These are phyloP conservation scores for Philopotamus ludificatus DNA, from an alignment of 1,140 invertebrate species.

Conservation along the genomic window DNA sequence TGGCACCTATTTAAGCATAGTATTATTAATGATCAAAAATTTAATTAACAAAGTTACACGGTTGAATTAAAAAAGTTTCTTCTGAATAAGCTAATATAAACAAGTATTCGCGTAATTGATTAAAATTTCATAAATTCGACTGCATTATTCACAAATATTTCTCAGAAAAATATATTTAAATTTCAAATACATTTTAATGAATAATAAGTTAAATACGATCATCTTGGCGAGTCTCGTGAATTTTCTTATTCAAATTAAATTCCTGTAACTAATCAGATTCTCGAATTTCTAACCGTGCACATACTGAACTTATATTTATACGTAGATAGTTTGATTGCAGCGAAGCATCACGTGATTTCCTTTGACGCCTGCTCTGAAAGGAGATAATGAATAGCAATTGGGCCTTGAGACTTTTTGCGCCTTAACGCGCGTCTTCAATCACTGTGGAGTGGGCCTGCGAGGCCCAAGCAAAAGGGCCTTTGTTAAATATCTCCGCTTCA, in stretches of 20 bases:
- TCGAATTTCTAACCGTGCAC: background rate
- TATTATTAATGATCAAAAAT: too few relatives aligned
- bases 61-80: background rate
- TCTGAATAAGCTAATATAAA: background rate
- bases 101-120: background rate
- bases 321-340: background rate
- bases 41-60: background rate
- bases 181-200: too few relatives aligned
- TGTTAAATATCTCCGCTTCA: conserved; percentile 12
- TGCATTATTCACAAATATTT: background rate
- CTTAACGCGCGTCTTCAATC: conserved; percentile 11
- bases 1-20: too few relatives aligned
- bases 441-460: background rate
- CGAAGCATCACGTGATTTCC: background rate
- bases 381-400: conserved; percentile 9
- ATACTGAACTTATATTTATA: background rate
- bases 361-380: conserved; percentile 2
- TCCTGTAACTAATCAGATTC: background rate
- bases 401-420: conserved; percentile 6
- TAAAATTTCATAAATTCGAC: background rate
- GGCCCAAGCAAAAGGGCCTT: background rate
- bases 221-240: background rate
- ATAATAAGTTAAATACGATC: too few relatives aligned
- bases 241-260: background rate
- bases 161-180: too few relatives aligned